phyloP scores from a whole-genome alignment of 2,113 vertebrate species.

The Panurus biarmicus region DNA sequence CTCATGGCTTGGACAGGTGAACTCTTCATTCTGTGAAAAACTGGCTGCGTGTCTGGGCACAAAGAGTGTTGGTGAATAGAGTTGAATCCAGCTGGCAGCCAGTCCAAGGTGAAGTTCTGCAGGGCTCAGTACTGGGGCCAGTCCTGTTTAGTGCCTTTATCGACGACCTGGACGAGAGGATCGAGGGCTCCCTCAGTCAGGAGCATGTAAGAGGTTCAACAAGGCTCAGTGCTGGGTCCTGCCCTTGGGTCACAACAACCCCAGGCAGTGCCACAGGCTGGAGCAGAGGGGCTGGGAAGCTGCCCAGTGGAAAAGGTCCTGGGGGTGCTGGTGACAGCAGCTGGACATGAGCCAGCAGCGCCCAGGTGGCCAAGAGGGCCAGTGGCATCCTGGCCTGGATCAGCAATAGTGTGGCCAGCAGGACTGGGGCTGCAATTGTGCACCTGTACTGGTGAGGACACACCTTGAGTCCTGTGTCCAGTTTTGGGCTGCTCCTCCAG shows the following conservation, averaged over 20 bases:
- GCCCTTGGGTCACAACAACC: background rate
- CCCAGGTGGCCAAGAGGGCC: background rate
- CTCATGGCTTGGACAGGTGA: background rate
- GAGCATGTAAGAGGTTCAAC: background rate
- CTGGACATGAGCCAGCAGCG: background rate
- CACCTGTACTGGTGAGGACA: fast-evolving
- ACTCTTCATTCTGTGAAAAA: background rate
- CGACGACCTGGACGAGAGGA: fast-evolving
- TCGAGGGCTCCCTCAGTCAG: background rate
- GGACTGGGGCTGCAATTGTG: background rate
- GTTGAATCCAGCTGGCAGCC: background rate
- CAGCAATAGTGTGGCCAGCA: background rate
- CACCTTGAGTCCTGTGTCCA: fast-evolving
- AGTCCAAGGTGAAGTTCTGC: background rate
- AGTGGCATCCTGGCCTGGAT: background rate
- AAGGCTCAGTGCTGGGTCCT: background rate
- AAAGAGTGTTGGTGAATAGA: background rate
- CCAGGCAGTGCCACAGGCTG: background rate
- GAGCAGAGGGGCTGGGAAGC: background rate
- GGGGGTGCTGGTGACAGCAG: background rate
- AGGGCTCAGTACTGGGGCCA: background rate
- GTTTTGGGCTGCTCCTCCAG: no score
- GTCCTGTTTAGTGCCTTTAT: background rate
- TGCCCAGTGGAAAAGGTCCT: background rate
- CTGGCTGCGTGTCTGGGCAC: background rate